These are phyloP conservation scores for Caenorhabditis wallacei DNA, from an alignment of 2,888 invertebrate genomes.

Conservation along the genomic window DNA sequence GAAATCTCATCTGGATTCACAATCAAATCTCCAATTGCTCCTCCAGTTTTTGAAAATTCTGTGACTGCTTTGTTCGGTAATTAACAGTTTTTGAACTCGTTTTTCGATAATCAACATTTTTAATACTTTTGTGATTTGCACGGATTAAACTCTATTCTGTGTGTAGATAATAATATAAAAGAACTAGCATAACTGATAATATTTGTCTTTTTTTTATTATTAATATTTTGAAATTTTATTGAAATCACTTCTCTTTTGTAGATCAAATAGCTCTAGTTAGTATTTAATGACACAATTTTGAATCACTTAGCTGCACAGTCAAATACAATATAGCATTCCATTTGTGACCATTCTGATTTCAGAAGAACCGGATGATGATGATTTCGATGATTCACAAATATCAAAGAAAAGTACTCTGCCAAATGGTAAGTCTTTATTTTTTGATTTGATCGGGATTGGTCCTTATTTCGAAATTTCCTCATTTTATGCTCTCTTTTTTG, in stretches of 20 bases:
- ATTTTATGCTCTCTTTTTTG: conserved; percentile 15
- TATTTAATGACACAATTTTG: not conserved
- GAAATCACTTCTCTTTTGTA: not conserved
- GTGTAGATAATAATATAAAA: not conserved
- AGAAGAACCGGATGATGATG: conserved; percentile 58
- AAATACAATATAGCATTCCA: not conserved
- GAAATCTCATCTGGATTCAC: conserved; percentile 33
- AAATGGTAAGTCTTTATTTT: conserved; percentile 36
- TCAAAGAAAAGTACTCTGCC: conserved; percentile 38
- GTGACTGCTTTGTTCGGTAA: conserved; percentile 47
- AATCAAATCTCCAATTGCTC: conserved; percentile 41
- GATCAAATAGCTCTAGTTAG: not conserved
- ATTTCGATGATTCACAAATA: conserved; percentile 25
- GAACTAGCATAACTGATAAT: too few relatives aligned
- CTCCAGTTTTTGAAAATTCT: conserved; percentile 50
- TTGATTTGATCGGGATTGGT: conserved; percentile 14
- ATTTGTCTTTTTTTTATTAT: too few relatives aligned
- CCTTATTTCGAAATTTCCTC: conserved; percentile 25
- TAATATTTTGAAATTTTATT: too few relatives aligned
- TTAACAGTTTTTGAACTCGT: conserved; percentile 11
- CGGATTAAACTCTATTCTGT: not conserved
- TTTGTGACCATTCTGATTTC: conserved; percentile 1
- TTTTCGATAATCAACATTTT: not conserved
- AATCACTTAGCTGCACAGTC: not conserved
- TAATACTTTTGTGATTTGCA: not conserved